A percentile compares a stretch with the other conserved stretches of the same genome.
Conservation (phyloP, 2,113 vertebrate genomes). For the Pardalotus punctatus region DNA sequence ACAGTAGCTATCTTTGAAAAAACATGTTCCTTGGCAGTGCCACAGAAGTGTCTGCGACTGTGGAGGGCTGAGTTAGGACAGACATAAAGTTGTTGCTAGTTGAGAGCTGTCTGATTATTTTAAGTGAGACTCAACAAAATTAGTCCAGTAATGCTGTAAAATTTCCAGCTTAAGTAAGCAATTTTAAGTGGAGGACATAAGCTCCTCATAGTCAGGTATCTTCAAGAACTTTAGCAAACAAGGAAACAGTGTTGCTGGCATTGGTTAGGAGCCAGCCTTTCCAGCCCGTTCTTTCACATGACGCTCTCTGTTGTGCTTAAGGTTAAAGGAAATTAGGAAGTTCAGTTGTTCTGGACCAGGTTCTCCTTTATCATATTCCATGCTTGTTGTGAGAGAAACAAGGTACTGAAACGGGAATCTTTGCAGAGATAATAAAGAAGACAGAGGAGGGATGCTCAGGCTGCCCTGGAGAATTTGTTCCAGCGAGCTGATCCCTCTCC, state of each 20-base stretch:
- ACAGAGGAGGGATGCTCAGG: neutral
- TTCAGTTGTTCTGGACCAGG: neutral
- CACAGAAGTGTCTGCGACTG: neutral
- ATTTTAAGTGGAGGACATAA: neutral
- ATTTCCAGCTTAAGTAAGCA: neutral
- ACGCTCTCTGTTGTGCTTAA: neutral
- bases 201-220: neutral
- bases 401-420: neutral
- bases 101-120: neutral
- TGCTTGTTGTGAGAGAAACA: neutral
- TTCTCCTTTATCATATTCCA: neutral
- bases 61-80: neutral
- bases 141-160: neutral
- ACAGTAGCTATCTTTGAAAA: neutral
- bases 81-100: neutral
- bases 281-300: neutral
- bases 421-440: neutral
- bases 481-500: neutral
- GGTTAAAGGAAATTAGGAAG: neutral
- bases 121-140: neutral
- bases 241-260: neutral
- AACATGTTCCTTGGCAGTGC: neutral
- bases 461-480: neutral
- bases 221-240: neutral
- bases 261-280: neutral